Evolutionary conservation across 2,888 invertebrate genomes (phyloP).

Genomic region (Drosophila austrosaltans): DNA sequence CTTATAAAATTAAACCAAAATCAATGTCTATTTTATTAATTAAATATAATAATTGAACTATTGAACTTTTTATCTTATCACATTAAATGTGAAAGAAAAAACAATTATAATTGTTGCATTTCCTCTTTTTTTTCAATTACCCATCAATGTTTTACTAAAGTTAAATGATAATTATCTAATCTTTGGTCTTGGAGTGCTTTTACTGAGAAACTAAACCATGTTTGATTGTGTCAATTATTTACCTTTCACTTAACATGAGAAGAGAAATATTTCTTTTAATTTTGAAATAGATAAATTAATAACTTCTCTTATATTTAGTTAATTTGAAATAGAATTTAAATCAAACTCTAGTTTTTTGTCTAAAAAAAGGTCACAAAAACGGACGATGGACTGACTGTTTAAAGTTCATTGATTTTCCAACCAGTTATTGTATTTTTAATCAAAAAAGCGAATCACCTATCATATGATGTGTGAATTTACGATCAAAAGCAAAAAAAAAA

Average conservation of each 20-base stretch:
- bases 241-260: too few species aligned
- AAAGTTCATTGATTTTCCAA: background rate
- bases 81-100: background rate
- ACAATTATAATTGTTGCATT: too few species aligned
- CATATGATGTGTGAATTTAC: conserved; percentile 4
- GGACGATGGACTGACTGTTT: too few species aligned
- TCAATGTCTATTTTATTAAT: background rate
- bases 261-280: too few species aligned
- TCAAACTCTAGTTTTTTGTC: too few species aligned
- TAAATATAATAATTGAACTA: background rate
- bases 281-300: too few species aligned
- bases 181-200: background rate
- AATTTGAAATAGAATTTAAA: too few species aligned
- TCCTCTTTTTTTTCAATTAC: too few species aligned
- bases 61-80: background rate
- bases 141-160: background rate
- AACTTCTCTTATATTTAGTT: too few species aligned
- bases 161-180: background rate
- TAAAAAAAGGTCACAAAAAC: too few species aligned
- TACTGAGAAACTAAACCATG: background rate
- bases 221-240: background rate
- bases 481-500: background rate
- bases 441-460: background rate
- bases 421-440: background rate
- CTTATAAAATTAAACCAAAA: background rate